A percentile compares a stretch with the other conserved stretches of the same genome.
Conservation (phyloP, 2,797 vertebrate genomes). For the Chromobotia macracanthus region DNA sequence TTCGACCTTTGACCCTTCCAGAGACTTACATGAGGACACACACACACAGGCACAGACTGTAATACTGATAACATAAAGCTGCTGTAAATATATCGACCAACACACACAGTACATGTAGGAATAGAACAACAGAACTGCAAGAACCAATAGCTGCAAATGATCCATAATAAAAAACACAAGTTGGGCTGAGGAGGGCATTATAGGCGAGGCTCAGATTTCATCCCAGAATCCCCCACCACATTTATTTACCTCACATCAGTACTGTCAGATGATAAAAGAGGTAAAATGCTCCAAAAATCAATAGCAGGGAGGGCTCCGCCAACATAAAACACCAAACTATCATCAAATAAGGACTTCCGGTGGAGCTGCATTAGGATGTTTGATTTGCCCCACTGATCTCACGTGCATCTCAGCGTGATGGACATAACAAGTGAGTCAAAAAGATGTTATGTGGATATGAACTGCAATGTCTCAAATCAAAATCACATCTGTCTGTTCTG, state of each 20-base stretch:
- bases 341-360: constrained; percentile 47
- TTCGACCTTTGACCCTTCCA: constrained; percentile 27
- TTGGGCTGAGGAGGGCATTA: not conserved
- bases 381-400: constrained; percentile 35
- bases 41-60: not conserved
- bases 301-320: constrained; percentile 24
- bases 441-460: constrained; percentile 7
- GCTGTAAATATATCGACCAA: constrained; percentile 5
- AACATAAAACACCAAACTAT: constrained; percentile 43
- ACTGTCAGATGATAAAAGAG: constrained; percentile 43
- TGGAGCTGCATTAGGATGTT: constrained; percentile 37
- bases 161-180: constrained; percentile 30
- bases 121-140: too few relatives aligned
- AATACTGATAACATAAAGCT: constrained; percentile 1
- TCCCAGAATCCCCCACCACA: constrained; percentile 9
- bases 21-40: constrained; percentile 12
- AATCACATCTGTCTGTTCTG: constrained; percentile 4
- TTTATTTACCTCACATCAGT: constrained; percentile 29
- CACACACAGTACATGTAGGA: not conserved
- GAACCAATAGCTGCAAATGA: constrained; percentile 31
- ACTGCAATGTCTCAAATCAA: constrained; percentile 2
- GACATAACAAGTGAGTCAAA: constrained; percentile 39
- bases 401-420: not conserved
- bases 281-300: constrained; percentile 45
- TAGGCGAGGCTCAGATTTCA: constrained; percentile 20